A percentile compares a stretch with the other conserved stretches of the same genome.
Conservation (phyloP, 1,140 invertebrate genomes). For the Proales similis region DNA sequence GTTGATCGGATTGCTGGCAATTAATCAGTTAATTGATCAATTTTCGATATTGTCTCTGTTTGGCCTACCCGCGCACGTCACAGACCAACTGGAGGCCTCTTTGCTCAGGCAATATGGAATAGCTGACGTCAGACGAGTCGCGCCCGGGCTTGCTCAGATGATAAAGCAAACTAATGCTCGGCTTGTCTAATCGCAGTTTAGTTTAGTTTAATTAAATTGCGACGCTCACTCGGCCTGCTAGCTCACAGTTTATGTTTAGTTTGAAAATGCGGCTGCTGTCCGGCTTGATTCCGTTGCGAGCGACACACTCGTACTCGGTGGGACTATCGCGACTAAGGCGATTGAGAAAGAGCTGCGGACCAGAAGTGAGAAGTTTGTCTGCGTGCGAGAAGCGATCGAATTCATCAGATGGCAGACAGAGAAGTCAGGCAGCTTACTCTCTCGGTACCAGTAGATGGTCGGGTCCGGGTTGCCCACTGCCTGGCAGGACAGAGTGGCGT, state of each 20-base stretch:
- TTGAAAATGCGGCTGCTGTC: conserved; percentile 26
- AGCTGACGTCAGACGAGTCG: neutral
- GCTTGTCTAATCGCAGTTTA: conserved; percentile 1
- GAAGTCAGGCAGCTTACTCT: conserved; percentile 12
- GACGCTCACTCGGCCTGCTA: neutral
- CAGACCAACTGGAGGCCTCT: conserved; percentile 15
- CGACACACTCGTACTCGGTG: conserved; percentile 24
- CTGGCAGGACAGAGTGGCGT: conserved; percentile 25
- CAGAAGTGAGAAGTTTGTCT: conserved; percentile 30
- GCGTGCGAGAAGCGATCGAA: neutral
- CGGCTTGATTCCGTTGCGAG: conserved; percentile 32
- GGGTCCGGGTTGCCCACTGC: conserved; percentile 24
- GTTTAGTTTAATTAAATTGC: neutral
- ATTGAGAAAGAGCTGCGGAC: conserved; percentile 6
- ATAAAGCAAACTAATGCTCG: conserved; percentile 23
- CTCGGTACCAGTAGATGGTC: conserved; percentile 29
- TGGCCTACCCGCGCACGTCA: conserved; percentile 9
- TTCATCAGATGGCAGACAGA: neutral
- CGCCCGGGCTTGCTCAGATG: conserved; percentile 2
- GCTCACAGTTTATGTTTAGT: conserved; percentile 31
- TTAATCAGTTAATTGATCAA: neutral
- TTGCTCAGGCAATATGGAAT: neutral
- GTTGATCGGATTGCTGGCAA: conserved; percentile 29
- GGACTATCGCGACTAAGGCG: neutral
- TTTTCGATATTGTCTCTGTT: neutral